Evolutionary conservation across 2,113 vertebrate species (phyloP), one percentile per base, ranked within the genome.

Genomic region (Peucedramus taeniatus): DNA sequence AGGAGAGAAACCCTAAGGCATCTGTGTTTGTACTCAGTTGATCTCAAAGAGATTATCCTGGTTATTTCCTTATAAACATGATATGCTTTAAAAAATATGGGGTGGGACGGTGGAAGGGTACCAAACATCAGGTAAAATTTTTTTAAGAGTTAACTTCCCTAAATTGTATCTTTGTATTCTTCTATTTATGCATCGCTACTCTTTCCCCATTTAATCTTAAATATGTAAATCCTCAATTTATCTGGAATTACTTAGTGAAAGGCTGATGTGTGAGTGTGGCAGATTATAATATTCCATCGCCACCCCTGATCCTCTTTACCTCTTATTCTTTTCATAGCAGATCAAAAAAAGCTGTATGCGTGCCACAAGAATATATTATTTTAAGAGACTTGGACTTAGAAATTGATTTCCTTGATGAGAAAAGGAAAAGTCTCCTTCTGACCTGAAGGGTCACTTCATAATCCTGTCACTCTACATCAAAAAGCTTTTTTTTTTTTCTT

Each of bases 321-420:
- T 98, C 98, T 98, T 98, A 97, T 96, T 98, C 98, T 98, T 98
- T 98, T 98, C 97, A 98, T 98, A 98, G 97, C 96, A 98, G 98
- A 98, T 98, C 95, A 98, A 97, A 98, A 95, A 98, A 97, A 96
- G 90, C 98, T 96, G 97, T 28, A 78, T 97, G 97, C 92, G 23
- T 97, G 97, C 97, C 95, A 91, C 96, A 98, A 98, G 98, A 98
- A 98, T 98, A 97, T 98, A 98, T 98, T 98, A 98, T 98, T 98
- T 98, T 98, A 98, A 98, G 98, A 98, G 98, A 98, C 97, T 98
- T 96, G 96, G 97, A 98, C 98, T 98, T 97, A 98, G 97, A 98
- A 98, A 98, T 98, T 98, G 98, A 98, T 98, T 98, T 98, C 96
- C 98, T 98, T 98, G 98, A 98, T 98, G 98, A 98, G 98, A 98